Conservation (phyloP, 1,140 invertebrate genomes). For the Protaetia brevitarsis region DNA sequence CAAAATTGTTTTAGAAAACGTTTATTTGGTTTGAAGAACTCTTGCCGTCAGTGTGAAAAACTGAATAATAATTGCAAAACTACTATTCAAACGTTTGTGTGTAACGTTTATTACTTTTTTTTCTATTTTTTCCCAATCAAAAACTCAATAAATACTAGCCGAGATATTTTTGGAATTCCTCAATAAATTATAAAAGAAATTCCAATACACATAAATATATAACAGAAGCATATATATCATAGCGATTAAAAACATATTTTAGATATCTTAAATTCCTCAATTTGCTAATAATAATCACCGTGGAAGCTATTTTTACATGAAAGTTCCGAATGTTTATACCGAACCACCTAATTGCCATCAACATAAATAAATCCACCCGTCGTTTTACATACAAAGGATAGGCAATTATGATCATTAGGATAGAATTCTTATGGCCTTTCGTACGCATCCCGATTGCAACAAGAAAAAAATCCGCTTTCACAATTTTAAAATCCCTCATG, state of each 20-base stretch:
- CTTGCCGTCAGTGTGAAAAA: no score
- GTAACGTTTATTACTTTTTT: no score
- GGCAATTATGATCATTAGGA: constrained; percentile 5
- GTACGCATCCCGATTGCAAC: neutral
- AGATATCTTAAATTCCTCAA: neutral
- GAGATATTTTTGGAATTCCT: no score
- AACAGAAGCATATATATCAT: no score
- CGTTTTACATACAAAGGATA: neutral
- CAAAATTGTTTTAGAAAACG: no score
- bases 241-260: neutral
- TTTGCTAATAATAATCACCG: neutral
- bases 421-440: constrained; percentile 5
- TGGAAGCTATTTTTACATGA: neutral
- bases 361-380: neutral
- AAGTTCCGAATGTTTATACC: neutral
- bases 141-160: no score
- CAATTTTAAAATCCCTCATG: neutral
- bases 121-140: no score
- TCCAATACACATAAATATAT: no score
- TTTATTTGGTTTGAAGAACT: no score
- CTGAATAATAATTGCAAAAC: no score
- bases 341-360: neutral
- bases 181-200: no score
- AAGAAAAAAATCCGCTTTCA: neutral
- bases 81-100: no score